phyloP scores from a whole-genome alignment of 2,113 vertebrate genomes.

The Daphoenositta chrysoptera region DNA sequence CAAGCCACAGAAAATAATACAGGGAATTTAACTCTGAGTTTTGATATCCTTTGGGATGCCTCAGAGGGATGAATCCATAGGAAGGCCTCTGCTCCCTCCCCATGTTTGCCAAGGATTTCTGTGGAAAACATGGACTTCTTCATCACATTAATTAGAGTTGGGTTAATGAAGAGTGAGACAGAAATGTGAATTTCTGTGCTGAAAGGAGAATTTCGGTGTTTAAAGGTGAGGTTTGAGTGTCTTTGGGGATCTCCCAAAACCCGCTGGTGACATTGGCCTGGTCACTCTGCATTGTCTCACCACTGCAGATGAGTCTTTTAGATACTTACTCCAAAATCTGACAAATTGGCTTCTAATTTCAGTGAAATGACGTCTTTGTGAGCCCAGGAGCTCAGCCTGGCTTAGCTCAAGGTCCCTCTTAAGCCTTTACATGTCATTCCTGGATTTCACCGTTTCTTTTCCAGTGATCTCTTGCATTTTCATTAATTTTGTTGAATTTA shows the following conservation, averaged over 20 bases:
- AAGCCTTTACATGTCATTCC: background rate
- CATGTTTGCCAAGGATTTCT: background rate
- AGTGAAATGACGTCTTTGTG: background rate
- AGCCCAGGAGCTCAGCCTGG: background rate
- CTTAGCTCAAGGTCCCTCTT: background rate
- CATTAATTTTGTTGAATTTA: background rate
- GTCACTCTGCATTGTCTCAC: fast-evolving
- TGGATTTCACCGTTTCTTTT: background rate
- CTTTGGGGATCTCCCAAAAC: background rate
- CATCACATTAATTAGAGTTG: background rate
- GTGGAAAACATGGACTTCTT: background rate
- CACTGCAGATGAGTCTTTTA: background rate
- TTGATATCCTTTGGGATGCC: background rate
- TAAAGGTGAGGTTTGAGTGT: background rate
- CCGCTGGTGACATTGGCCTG: background rate
- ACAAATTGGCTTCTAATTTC: background rate
- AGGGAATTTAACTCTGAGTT: background rate
- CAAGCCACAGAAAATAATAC: background rate
- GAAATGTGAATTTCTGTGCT: background rate
- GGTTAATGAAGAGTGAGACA: background rate
- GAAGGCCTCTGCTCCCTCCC: background rate
- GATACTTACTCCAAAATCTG: background rate
- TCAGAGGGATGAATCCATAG: background rate
- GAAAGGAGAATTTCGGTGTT: background rate
- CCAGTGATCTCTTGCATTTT: background rate